Percentiles rank a stretch among this genome's conserved stretches.
Evolutionary conservation across 2,888 invertebrate species (phyloP).

Genomic region (Apamea epomidion): DNA sequence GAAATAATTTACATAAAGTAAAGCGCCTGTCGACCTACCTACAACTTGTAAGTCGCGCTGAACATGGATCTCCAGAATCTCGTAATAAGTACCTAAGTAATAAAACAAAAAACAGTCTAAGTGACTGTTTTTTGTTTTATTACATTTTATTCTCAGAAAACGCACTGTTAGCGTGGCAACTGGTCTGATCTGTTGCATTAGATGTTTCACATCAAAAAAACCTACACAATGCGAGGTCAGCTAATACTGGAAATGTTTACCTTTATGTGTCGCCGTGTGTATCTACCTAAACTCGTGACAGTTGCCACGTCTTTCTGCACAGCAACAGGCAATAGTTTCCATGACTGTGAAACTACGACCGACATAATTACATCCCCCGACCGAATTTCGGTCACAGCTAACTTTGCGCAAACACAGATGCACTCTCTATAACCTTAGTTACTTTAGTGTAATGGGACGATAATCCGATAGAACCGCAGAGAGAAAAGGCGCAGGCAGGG

Average conservation of each 20-base stretch:
- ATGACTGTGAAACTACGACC: not conserved
- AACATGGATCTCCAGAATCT: not conserved
- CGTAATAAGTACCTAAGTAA: not conserved
- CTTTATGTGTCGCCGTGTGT: not conserved
- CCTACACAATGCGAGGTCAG: too few relatives aligned
- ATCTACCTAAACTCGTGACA: not conserved
- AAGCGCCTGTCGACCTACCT: too few relatives aligned
- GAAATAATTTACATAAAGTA: too few relatives aligned
- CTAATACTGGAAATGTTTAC: too few relatives aligned
- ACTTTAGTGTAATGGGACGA: not conserved
- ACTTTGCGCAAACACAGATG: not conserved
- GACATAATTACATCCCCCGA: not conserved
- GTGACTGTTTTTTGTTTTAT: not conserved
- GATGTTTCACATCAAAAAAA: not conserved
- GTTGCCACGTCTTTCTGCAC: not conserved
- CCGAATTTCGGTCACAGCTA: not conserved
- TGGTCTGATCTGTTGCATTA: not conserved
- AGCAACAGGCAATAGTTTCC: not conserved
- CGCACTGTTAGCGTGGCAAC: not conserved
- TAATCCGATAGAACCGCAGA: not conserved
- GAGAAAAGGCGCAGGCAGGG: not conserved
- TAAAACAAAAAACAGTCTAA: too few relatives aligned
- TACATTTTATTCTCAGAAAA: not conserved
- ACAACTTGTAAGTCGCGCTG: too few relatives aligned
- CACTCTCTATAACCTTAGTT: not conserved